phyloP scores from a whole-genome alignment of 2,113 vertebrate species.

The Syngnathus floridae region DNA sequence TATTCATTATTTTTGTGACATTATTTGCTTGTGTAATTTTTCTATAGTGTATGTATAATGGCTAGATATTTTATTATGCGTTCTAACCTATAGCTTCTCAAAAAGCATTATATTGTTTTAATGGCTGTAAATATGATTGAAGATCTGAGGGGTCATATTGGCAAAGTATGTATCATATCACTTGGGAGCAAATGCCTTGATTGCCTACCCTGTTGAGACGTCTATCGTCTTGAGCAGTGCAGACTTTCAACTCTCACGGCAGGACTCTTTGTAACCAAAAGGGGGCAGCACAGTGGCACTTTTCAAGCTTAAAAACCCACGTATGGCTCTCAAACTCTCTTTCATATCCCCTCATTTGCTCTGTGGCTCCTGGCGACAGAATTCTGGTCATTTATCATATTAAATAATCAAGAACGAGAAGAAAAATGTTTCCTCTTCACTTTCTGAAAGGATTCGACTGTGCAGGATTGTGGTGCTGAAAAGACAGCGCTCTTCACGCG shows the following conservation, averaged over 20 bases:
- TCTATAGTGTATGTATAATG: no score
- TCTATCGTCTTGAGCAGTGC: not conserved
- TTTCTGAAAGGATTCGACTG: not conserved
- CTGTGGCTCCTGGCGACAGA: not conserved
- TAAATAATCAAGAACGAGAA: not conserved
- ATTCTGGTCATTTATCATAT: not conserved
- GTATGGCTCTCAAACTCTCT: not conserved
- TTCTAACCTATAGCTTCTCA: no score
- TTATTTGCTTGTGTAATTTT: no score
- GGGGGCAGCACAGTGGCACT: slow-evolving; percentile 52
- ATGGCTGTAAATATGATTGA: no score
- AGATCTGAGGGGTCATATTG: not conserved
- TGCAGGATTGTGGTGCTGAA: slow-evolving; percentile 3
- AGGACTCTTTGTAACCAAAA: slow-evolving; percentile 39
- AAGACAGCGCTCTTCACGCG: not conserved
- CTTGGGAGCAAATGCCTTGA: no score
- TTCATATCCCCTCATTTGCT: slow-evolving; percentile 4
- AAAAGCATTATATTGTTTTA: no score
- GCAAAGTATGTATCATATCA: not conserved
- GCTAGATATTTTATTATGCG: no score
- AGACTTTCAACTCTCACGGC: not conserved
- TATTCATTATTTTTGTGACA: no score
- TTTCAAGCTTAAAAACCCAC: slow-evolving; percentile 11
- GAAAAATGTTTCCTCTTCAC: not conserved
- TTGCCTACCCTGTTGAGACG: not conserved